These are phyloP conservation scores for Cephalopachus bancanus DNA, from an alignment of 2,797 vertebrate species.

Conservation along the genomic window DNA sequence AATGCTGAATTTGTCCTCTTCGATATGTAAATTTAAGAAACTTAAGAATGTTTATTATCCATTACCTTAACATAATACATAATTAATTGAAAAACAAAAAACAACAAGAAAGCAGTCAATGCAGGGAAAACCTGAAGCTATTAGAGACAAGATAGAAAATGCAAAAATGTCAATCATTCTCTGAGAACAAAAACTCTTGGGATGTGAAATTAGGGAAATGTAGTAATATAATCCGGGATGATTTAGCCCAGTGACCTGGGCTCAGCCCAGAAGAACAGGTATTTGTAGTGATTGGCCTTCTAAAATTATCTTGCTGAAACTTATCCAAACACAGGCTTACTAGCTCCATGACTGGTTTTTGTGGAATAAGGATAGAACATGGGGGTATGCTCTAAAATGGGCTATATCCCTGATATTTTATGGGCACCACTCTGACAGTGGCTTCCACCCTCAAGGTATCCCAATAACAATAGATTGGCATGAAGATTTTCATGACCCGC, in stretches of 20 bases:
- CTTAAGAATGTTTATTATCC: background rate
- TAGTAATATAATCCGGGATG: background rate
- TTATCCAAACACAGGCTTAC: background rate
- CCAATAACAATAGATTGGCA: background rate
- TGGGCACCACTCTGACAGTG: no score
- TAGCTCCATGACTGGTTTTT: background rate
- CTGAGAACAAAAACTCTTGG: background rate
- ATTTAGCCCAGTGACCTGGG: background rate
- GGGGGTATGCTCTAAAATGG: background rate
- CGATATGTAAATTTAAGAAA: background rate
- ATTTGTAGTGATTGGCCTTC: background rate
- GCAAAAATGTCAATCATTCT: background rate
- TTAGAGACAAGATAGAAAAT: background rate
- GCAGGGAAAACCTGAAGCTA: background rate
- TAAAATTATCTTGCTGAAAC: background rate
- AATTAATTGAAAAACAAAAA: background rate
- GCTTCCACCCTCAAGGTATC: background rate
- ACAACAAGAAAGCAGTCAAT: background rate
- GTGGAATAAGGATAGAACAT: background rate
- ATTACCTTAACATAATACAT: background rate
- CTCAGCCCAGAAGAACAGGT: background rate
- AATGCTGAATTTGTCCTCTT: background rate
- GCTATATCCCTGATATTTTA: background rate
- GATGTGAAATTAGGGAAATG: background rate
- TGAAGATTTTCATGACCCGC: background rate